phyloP scores from a whole-genome alignment of 2,888 invertebrate genomes.

The Pseudococcus viburni region DNA sequence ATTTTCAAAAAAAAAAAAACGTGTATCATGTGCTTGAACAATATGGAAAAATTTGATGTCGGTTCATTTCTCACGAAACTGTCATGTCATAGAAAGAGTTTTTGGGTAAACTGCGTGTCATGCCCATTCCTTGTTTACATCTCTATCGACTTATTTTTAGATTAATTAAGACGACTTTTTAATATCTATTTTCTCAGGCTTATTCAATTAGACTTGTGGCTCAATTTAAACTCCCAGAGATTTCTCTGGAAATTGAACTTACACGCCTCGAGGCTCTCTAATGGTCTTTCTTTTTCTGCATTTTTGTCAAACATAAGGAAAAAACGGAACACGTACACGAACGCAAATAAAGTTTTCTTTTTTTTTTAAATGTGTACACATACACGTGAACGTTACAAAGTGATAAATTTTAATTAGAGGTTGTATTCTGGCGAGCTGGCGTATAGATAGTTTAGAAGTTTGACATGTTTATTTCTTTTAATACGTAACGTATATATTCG shows the following conservation, averaged over 20 bases:
- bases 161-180: not conserved
- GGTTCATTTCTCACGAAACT: no score
- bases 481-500: conserved; percentile 51
- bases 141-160: not conserved
- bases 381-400: conserved; percentile 16
- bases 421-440: conserved; percentile 31
- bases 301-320: conserved; percentile 14
- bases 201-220: not conserved
- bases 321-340: not conserved
- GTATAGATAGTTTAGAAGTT: conserved; percentile 51
- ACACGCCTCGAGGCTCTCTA: not conserved
- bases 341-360: conserved; percentile 20
- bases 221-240: not conserved
- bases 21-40: no score
- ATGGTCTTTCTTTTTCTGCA: not conserved
- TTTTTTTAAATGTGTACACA: not conserved
- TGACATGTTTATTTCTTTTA: conserved; percentile 55
- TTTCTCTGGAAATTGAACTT: not conserved
- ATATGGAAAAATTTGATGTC: no score
- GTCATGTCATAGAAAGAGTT: no score
- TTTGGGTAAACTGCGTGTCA: no score
- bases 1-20: no score
- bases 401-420: conserved; percentile 63
- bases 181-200: not conserved
- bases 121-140: no score